Percentiles rank a stretch among this genome's conserved stretches.
These are phyloP conservation scores for Caenorhabditis imperialis DNA, from an alignment of 2,888 invertebrate genomes.

Conservation along the genomic window DNA sequence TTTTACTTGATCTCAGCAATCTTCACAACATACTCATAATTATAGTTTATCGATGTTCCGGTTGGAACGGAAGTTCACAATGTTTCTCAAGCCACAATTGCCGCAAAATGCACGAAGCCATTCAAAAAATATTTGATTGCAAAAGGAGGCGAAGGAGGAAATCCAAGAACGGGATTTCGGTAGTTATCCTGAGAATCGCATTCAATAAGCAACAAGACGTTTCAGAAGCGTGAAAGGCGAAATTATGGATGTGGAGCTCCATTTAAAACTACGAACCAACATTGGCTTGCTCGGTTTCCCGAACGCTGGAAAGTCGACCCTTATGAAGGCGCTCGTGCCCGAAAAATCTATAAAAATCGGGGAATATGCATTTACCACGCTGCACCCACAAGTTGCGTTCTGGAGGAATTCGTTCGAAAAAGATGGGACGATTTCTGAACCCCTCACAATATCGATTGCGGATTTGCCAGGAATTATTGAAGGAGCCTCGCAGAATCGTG, in stretches of 20 bases:
- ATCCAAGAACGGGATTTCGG: slow-evolving; percentile 60
- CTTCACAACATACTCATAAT: too few species aligned
- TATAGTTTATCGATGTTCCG: slow-evolving; percentile 71
- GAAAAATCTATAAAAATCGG: slow-evolving; percentile 73
- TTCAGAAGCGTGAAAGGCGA: slow-evolving; percentile 67
- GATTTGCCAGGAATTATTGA: slow-evolving; percentile 75
- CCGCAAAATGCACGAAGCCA: slow-evolving; percentile 66
- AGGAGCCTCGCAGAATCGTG: slow-evolving; percentile 73
- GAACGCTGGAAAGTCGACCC: slow-evolving; percentile 77
- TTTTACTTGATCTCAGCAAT: too few species aligned
- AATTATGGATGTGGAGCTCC: slow-evolving; percentile 60
- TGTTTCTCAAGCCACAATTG: slow-evolving; percentile 55
- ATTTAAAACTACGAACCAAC: slow-evolving; percentile 74
- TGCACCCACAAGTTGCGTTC: slow-evolving; percentile 61
- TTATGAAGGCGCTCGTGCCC: slow-evolving; percentile 73
- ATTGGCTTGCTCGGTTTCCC: slow-evolving; percentile 76
- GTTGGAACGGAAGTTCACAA: slow-evolving; percentile 74
- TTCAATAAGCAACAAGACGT: not conserved
- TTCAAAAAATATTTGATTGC: slow-evolving; percentile 67
- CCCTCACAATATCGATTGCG: slow-evolving; percentile 71
- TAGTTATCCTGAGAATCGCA: slow-evolving; percentile 13
- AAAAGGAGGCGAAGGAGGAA: slow-evolving; percentile 70
- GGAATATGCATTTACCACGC: slow-evolving; percentile 75
- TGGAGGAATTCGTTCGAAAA: slow-evolving; percentile 34
- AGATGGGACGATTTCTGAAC: slow-evolving; percentile 1